Evolutionary conservation across 1,140 invertebrate species (phyloP).

Genomic region (Leptoteleia sp.): DNA sequence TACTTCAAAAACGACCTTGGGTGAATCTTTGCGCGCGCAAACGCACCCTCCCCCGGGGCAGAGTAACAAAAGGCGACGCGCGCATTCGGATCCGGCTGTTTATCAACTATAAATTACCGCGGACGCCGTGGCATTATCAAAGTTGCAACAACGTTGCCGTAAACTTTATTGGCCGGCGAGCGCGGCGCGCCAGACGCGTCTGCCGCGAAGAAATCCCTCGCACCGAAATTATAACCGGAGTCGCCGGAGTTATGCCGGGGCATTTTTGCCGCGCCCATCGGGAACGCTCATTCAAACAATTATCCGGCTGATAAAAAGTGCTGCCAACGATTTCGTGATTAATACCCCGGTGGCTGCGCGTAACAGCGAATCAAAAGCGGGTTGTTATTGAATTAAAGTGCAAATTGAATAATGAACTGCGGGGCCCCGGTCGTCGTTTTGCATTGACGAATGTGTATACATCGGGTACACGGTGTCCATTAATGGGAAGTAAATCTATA

Average conservation of each 20-base stretch:
- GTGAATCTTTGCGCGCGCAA: too few species aligned
- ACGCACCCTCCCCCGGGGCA: too few species aligned
- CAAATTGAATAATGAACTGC: slow-evolving; percentile 57
- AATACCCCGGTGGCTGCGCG: too few species aligned
- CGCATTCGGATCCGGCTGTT: too few species aligned
- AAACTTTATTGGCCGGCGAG: slow-evolving; percentile 10
- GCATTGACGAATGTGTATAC: slow-evolving; percentile 53
- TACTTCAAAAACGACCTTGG: too few species aligned
- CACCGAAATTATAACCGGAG: slow-evolving; percentile 13
- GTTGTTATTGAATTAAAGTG: slow-evolving; percentile 59
- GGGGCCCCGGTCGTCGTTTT: slow-evolving; percentile 23
- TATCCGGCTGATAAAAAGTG: slow-evolving; percentile 29
- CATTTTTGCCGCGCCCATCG: slow-evolving; percentile 6
- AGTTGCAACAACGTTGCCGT: slow-evolving; percentile 20
- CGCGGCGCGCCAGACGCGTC: slow-evolving; percentile 6
- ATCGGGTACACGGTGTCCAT: slow-evolving; percentile 49
- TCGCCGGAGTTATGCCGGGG: background rate
- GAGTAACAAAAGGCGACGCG: too few species aligned
- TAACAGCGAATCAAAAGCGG: slow-evolving; percentile 38
- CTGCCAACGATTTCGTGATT: slow-evolving; percentile 20
- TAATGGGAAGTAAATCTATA: slow-evolving; percentile 64
- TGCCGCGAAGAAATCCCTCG: slow-evolving; percentile 4
- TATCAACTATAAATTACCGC: background rate
- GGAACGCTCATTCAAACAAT: slow-evolving; percentile 1
- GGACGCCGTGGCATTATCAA: slow-evolving; percentile 14